Evolutionary conservation across 2,113 vertebrate genomes (phyloP), one percentile per base, ranked within the genome.

Genomic region (Daphoenositta chrysoptera): DNA sequence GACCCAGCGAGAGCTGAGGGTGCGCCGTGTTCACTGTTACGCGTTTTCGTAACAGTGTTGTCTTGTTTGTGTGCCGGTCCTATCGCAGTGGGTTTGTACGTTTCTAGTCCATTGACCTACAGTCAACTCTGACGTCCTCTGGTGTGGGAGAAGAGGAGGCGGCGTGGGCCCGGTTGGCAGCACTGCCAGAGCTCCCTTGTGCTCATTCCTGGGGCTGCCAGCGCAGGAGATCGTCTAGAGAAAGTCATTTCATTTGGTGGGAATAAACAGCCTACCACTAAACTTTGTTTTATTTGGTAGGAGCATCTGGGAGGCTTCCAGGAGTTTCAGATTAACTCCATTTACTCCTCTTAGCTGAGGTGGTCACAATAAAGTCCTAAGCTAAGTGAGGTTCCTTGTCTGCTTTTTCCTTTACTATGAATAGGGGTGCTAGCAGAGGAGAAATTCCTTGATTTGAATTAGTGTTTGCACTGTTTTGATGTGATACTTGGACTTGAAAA

Each of bases 61-160:
- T 24, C 42, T 57, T 70, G 1, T 27, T 61, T 13, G 50, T 12
- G 12, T 18, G 70, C 39, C 10, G 0, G 22, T 68, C 24, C 16
- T 44, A 2, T 15, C 2, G 63, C 45, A 1, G 31, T 10, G 23
- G 20, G 5, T 76, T 35, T 39, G 51, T 58, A 3, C 17, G 0
- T 9, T 30, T 70, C 30, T 79, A 61, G 53, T n/a, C 57, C 13
- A 1, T n/a, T 85, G 57, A 30, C 48, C 54, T 58, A 2, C 13
- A 37, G 47, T 60, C 45, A 28, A 16, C 53, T 53, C 77, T 89
- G 81, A 82, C 54, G 45, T 87, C 15, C 0, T 3, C 50, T 35
- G 63, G 13, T 50, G 81, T 57, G 91, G 58, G 69, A 63, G 76
- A 60, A 56, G 57, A 2, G 1, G 83, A 53, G 76, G 73, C 5